Base-by-base conservation (phyloP, 2,797 vertebrate species). In the Denticeps clupeoides region DNA sequence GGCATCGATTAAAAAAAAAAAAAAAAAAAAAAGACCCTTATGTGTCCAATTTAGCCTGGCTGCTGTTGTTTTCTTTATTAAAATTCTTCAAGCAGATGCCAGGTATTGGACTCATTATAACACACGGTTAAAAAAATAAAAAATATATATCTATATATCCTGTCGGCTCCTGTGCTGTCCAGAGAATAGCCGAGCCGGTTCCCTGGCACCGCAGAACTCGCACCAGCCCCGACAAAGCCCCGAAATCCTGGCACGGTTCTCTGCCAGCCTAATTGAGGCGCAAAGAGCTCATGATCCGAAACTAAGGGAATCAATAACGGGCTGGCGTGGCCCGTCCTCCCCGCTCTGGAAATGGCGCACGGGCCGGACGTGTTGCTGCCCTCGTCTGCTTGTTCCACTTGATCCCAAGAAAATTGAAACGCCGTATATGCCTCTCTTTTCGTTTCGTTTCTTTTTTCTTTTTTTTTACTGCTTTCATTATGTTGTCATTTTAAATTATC, bases 401-500 rank as follows among this genome's bases (percentile, higher is more conserved):
- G 32, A 13, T 10, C 12, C 29, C 29, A n/a, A n/a, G n/a, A n/a
- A n/a, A n/a, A n/a, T n/a, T n/a, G n/a, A n/a, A n/a, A n/a, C n/a
- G n/a, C n/a, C n/a, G n/a, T n/a, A n/a, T n/a, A n/a, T n/a, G n/a
- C n/a, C n/a, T n/a, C n/a, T n/a, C n/a, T n/a, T n/a, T n/a, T n/a
- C n/a, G n/a, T n/a, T n/a, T n/a, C 5, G 1, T 28, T 29, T n/a
- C 29, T 11, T 1, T 13, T 5, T 7, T 2, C 15, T 13, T 13
- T 13, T 50, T 68, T 68, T 70, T 67, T 68, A 48, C 50, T 49
- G 51, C 72, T 75, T 77, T 77, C 71, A 75, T 82, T 78, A 77
- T 69, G 67, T 68, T 81, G 75, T 80, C 73, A 73, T 81, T 75
- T 72, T 72, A 66, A 82, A 78, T 82, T 72, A 78, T 78, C 73